These are phyloP conservation scores for Heteromyza rotundicornis DNA, from an alignment of 2,888 invertebrate genomes.

Conservation along the genomic window DNA sequence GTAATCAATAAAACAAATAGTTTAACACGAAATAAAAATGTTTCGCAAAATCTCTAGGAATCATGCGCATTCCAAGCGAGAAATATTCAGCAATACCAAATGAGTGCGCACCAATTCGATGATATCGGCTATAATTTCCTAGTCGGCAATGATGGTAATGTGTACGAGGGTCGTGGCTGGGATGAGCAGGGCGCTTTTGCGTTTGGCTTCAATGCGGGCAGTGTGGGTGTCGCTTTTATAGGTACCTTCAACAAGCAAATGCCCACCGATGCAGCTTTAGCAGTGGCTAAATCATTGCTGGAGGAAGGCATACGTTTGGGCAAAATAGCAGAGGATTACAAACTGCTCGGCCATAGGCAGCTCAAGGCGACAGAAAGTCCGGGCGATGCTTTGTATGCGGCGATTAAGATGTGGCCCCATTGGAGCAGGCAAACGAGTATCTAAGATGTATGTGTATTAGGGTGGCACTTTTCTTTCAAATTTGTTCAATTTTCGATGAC, in stretches of 20 bases:
- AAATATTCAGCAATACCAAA: slow-evolving; percentile 71
- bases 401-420: slow-evolving; percentile 73
- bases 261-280: slow-evolving; percentile 66
- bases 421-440: too few relatives aligned
- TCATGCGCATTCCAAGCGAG: slow-evolving; percentile 66
- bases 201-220: slow-evolving; percentile 68
- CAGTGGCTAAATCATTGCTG: slow-evolving; percentile 69
- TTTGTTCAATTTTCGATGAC: too few relatives aligned
- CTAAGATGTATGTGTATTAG: too few relatives aligned
- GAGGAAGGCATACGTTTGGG: slow-evolving; percentile 67
- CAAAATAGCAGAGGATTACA: slow-evolving; percentile 69
- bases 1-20: slow-evolving; percentile 18
- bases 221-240: slow-evolving; percentile 74
- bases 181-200: slow-evolving; percentile 73
- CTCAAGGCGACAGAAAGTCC: slow-evolving; percentile 72
- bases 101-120: slow-evolving; percentile 67
- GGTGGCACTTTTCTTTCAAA: too few relatives aligned
- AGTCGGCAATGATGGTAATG: slow-evolving; percentile 76
- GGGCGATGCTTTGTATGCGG: slow-evolving; percentile 68
- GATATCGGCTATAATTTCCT: slow-evolving; percentile 81
- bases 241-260: slow-evolving; percentile 69
- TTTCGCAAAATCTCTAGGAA: too few relatives aligned
- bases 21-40: background rate
- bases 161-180: slow-evolving; percentile 77
- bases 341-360: slow-evolving; percentile 73